Evolutionary conservation across 2,888 invertebrate species (phyloP).

Genomic region (Oxystoma pomonae): DNA sequence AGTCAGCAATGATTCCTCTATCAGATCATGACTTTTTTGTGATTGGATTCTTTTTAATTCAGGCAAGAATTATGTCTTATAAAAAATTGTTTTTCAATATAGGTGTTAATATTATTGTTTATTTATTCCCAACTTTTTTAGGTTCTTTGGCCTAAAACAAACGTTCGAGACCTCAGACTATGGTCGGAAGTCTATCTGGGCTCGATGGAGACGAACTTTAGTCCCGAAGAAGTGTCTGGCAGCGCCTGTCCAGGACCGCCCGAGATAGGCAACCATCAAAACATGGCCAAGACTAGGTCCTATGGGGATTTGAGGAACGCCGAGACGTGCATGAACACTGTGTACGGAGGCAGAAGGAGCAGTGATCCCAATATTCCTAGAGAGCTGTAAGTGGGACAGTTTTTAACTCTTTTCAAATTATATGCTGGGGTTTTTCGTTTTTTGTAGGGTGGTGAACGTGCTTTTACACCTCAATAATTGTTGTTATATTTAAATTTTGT

Average conservation of each 20-base stretch:
- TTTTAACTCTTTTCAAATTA: too few relatives aligned
- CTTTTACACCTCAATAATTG: too few relatives aligned
- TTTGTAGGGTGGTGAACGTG: too few relatives aligned
- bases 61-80: too few relatives aligned
- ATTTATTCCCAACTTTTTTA: too few relatives aligned
- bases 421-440: too few relatives aligned
- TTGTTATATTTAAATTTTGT: too few relatives aligned
- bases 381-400: constrained; percentile 66
- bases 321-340: constrained; percentile 43
- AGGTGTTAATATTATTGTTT: too few relatives aligned
- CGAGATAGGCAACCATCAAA: constrained; percentile 27
- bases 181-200: constrained; percentile 87
- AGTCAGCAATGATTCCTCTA: too few relatives aligned
- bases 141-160: constrained; percentile 84
- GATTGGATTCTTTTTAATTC: too few relatives aligned
- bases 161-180: constrained; percentile 74
- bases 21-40: too few relatives aligned
- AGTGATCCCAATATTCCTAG: constrained; percentile 82
- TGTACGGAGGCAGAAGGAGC: constrained; percentile 65
- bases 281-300: constrained; percentile 78
- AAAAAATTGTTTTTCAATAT: too few relatives aligned
- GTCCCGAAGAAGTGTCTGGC: constrained; percentile 38
- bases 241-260: constrained; percentile 38
- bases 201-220: constrained; percentile 41
- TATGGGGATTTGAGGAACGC: constrained; percentile 77